These are phyloP conservation scores for Panonychus citri DNA, from an alignment of 1,140 invertebrate genomes.

Conservation along the genomic window DNA sequence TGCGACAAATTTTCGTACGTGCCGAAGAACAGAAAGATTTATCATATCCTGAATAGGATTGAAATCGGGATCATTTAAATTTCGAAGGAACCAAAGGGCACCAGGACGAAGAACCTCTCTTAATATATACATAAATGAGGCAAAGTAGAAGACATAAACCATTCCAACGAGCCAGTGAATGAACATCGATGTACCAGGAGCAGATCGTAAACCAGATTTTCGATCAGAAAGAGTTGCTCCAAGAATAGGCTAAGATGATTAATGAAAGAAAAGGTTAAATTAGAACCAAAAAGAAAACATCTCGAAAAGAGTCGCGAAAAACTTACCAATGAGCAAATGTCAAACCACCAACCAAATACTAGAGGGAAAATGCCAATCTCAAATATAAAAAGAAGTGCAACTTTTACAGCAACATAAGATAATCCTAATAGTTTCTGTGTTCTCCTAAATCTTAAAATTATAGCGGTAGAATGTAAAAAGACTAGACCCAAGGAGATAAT, in stretches of 20 bases:
- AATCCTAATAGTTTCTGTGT: slow-evolving; percentile 63
- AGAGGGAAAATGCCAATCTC: slow-evolving; percentile 91
- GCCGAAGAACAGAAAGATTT: slow-evolving; percentile 71
- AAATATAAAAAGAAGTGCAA: slow-evolving; percentile 62
- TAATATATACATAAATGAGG: slow-evolving; percentile 78
- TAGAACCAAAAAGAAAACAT: not conserved
- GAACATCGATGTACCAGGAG: slow-evolving; percentile 88
- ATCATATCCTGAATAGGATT: slow-evolving; percentile 98
- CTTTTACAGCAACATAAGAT: slow-evolving; percentile 91
- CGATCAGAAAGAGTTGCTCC: slow-evolving; percentile 56
- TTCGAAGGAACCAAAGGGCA: slow-evolving; percentile 85
- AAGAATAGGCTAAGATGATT: slow-evolving; percentile 42
- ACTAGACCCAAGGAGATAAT: slow-evolving; percentile 62
- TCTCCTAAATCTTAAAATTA: slow-evolving; percentile 43
- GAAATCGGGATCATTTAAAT: slow-evolving; percentile 96
- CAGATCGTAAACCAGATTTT: slow-evolving; percentile 57
- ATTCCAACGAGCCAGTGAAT: slow-evolving; percentile 98
- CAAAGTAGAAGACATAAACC: slow-evolving; percentile 98
- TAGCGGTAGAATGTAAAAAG: slow-evolving; percentile 44
- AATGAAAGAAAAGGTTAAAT: not conserved
- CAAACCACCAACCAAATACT: slow-evolving; percentile 96
- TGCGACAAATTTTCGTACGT: slow-evolving; percentile 63
- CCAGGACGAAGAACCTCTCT: slow-evolving; percentile 83
- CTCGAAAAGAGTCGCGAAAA: not conserved
- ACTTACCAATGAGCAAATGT: slow-evolving; percentile 68